Evolutionary conservation across 2,888 invertebrate species (phyloP).

Genomic region (Sinopyrophorus schimmeli): DNA sequence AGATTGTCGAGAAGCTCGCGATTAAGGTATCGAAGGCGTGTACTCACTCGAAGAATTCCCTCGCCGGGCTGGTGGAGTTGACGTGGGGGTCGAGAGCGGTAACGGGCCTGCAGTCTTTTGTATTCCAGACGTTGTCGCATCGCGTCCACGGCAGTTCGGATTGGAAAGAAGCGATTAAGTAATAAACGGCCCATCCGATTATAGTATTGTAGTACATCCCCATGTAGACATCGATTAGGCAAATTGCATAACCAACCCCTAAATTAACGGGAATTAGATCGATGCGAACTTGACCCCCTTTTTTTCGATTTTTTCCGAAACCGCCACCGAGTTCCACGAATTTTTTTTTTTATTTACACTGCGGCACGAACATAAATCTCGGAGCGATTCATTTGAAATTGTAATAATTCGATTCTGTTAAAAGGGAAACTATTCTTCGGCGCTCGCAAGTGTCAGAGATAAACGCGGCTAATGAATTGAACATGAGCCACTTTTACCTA

Average conservation of each 20-base stretch:
- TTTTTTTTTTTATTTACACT: no score
- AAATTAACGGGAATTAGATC: no score
- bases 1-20: no score
- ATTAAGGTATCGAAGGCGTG: not conserved
- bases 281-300: no score
- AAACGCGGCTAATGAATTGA: conserved; percentile 56
- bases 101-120: conserved; percentile 71
- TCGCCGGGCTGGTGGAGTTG: conserved; percentile 75
- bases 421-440: conserved; percentile 27
- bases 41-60: conserved; percentile 86
- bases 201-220: conserved; percentile 98
- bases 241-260: conserved; percentile 97
- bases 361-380: no score
- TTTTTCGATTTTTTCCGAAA: no score
- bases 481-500: conserved; percentile 55
- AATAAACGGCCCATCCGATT: conserved; percentile 95
- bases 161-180: conserved; percentile 81
- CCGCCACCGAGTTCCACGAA: no score
- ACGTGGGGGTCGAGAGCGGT: conserved; percentile 55
- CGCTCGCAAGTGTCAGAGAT: conserved; percentile 43
- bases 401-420: no score
- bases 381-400: no score
- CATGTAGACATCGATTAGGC: conserved; percentile 93
- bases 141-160: conserved; percentile 84
- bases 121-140: conserved; percentile 88